Evolutionary conservation across 2,888 invertebrate genomes (phyloP).

Genomic region (Athalia rosae): DNA sequence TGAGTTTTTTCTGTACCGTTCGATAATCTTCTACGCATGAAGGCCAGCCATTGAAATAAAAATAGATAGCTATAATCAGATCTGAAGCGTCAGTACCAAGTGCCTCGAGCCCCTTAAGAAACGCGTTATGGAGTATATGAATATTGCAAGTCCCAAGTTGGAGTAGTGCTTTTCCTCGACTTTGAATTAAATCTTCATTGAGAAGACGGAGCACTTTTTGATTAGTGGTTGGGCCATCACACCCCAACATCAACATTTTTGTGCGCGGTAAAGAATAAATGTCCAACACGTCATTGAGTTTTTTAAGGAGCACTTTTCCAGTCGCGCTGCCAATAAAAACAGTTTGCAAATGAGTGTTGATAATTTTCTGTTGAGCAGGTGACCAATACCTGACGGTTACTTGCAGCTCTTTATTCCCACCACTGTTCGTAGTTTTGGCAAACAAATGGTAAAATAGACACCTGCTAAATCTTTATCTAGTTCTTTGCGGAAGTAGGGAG

Average conservation of each 20-base stretch:
- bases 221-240: constrained; percentile 19
- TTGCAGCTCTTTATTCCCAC: constrained; percentile 21
- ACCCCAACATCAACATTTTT: constrained; percentile 21
- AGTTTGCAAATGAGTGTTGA: constrained; percentile 30
- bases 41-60: constrained; percentile 48
- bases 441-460: constrained; percentile 15
- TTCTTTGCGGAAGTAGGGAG: constrained; percentile 25
- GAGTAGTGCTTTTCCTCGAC: constrained; percentile 11
- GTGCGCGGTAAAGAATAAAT: constrained; percentile 14
- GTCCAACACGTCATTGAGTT: constrained; percentile 5
- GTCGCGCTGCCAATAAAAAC: constrained; percentile 23
- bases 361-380: constrained; percentile 17
- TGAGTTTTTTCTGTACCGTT: constrained; percentile 44
- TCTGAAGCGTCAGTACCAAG: constrained; percentile 20
- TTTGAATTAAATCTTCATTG: constrained; percentile 21
- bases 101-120: constrained; percentile 26
- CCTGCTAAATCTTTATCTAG: constrained; percentile 20
- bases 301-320: constrained; percentile 3
- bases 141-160: constrained; percentile 31
- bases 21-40: constrained; percentile 45
- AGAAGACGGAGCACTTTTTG: constrained; percentile 31
- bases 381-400: constrained; percentile 33
- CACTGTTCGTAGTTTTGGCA: constrained; percentile 17
- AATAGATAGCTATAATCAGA: constrained; percentile 34
- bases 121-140: constrained; percentile 25